phyloP scores from a whole-genome alignment of 1,140 invertebrate species.

The Akabosia matsudoensis region DNA sequence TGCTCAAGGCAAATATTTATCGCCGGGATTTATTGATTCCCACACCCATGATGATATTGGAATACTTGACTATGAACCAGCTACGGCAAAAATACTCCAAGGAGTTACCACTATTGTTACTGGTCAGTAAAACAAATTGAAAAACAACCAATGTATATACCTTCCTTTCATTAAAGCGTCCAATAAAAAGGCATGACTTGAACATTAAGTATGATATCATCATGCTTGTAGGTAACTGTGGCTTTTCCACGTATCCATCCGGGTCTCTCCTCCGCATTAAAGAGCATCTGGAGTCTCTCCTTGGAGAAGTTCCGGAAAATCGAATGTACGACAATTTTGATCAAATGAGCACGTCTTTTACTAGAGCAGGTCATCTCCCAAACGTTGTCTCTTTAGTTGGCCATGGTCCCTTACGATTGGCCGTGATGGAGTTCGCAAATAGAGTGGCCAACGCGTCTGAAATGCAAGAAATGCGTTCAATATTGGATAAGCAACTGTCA shows the following conservation, averaged over 20 bases:
- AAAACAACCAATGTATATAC: too few species aligned
- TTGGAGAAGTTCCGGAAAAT: slow-evolving; percentile 23
- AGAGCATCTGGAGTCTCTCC: slow-evolving; percentile 31
- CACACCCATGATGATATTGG: slow-evolving; percentile 45
- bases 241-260: slow-evolving; percentile 19
- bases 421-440: slow-evolving; percentile 40
- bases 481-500: slow-evolving; percentile 29
- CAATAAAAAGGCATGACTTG: too few species aligned
- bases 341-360: not conserved
- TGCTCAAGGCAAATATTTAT: slow-evolving; percentile 26
- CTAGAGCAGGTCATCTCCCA: not conserved
- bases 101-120: slow-evolving; percentile 43
- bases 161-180: too few species aligned
- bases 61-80: slow-evolving; percentile 17
- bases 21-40: slow-evolving; percentile 43
- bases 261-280: not conserved
- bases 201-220: too few species aligned
- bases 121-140: too few species aligned
- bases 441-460: slow-evolving; percentile 35
- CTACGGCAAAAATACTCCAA: slow-evolving; percentile 7
- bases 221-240: slow-evolving; percentile 25
- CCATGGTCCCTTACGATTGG: slow-evolving; percentile 24
- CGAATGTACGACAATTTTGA: slow-evolving; percentile 31
- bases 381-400: slow-evolving; percentile 38
- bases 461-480: slow-evolving; percentile 33